Conservation (phyloP, 1,140 invertebrate species). For the Megathymus violae region DNA sequence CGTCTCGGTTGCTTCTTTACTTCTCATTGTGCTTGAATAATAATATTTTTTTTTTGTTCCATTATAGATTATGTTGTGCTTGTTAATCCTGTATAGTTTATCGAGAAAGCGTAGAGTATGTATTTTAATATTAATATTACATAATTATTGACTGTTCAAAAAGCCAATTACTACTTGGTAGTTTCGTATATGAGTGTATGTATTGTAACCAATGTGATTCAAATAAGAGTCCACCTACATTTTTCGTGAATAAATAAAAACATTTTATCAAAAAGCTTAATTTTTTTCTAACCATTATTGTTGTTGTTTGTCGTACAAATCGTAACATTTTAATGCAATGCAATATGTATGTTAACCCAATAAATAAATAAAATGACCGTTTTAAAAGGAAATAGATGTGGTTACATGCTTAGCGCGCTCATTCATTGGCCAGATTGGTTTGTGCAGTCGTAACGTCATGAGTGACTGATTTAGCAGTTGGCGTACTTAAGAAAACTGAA, state of each 20-base stretch:
- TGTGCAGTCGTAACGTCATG: no score
- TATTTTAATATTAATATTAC: slow-evolving; percentile 19
- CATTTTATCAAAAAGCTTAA: slow-evolving; percentile 14
- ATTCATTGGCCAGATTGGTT: no score
- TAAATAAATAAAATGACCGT: no score
- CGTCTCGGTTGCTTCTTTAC: slow-evolving; percentile 1
- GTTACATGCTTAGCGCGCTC: no score
- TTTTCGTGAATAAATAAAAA: slow-evolving; percentile 21
- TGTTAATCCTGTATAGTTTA: slow-evolving; percentile 25
- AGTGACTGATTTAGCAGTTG: no score
- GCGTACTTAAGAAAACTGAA: no score
- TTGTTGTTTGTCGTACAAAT: no score
- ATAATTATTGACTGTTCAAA: slow-evolving; percentile 11
- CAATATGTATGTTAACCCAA: no score
- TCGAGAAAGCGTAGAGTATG: slow-evolving; percentile 13
- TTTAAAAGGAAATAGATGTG: no score
- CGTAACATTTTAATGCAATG: no score
- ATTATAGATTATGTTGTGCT: slow-evolving; percentile 9
- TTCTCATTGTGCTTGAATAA: slow-evolving; percentile 8
- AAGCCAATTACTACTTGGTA: slow-evolving; percentile 18
- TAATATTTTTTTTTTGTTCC: slow-evolving; percentile 10
- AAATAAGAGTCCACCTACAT: slow-evolving; percentile 18
- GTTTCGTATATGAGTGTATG: slow-evolving; percentile 15
- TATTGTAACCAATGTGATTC: slow-evolving; percentile 28
- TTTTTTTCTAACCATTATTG: no score